Evolutionary conservation across 1,140 invertebrate species (phyloP).

Genomic region (Zaprionus tsacasi): DNA sequence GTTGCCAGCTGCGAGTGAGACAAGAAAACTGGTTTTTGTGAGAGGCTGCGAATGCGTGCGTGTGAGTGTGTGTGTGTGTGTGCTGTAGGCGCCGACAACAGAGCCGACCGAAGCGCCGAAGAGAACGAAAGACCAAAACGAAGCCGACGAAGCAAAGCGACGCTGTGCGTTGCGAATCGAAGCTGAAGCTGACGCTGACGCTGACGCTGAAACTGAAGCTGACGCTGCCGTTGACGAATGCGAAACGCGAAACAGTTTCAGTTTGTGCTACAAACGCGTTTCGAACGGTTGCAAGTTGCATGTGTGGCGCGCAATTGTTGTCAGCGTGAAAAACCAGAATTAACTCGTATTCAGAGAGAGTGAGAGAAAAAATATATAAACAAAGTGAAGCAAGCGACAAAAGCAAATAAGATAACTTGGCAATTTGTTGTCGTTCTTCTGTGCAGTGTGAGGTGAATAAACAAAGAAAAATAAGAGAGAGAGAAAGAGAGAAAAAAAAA

Average conservation of each 20-base stretch:
- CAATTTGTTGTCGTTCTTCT: constrained; percentile 21
- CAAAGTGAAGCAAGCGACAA: constrained; percentile 12
- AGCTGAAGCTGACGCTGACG: not conserved
- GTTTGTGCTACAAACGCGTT: constrained; percentile 76
- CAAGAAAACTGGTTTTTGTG: constrained; percentile 55
- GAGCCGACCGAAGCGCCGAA: constrained; percentile 6
- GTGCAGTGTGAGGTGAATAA: constrained; percentile 37
- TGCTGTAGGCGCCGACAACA: not conserved
- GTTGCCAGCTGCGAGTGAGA: constrained; percentile 47
- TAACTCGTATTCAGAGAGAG: constrained; percentile 36
- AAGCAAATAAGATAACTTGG: constrained; percentile 15
- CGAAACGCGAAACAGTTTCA: constrained; percentile 61
- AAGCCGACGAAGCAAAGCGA: constrained; percentile 10
- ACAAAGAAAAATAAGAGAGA: not conserved
- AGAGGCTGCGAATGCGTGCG: not conserved
- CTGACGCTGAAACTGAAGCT: not conserved
- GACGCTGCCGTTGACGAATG: too few relatives aligned
- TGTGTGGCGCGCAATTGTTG: constrained; percentile 28
- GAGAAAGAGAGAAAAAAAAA: not conserved
- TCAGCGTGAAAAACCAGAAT: constrained; percentile 41
- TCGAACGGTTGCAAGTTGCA: constrained; percentile 66
- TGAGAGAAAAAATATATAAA: constrained; percentile 26
- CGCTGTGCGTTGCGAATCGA: not conserved
- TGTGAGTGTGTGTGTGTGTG: not conserved
- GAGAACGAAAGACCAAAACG: constrained; percentile 17